Base-by-base conservation (phyloP, 2,113 vertebrate species). In the Psittacula cyanocephala region DNA sequence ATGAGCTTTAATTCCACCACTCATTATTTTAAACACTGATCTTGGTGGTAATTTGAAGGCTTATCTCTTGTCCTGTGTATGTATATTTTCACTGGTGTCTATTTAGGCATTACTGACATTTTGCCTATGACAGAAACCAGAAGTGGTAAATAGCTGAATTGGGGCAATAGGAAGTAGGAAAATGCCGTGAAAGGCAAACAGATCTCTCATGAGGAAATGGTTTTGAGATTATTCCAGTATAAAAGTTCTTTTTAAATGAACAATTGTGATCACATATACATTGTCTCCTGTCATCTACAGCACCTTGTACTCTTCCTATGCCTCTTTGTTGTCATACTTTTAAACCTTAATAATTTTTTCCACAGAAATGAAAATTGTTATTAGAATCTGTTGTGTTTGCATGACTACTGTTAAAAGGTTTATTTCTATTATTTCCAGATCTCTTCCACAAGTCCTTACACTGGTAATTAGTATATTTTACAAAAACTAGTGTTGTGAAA, bases 331-430 rank as follows among this genome's bases (percentile, higher is more conserved):
- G 81, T 89, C 81, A 82, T 78, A 47, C 91, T 92, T 94, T 94
- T 72, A 94, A 96, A 91, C 46, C 70, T 94, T 92, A 95, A 81
- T 97, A 37, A 76, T 95, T 96, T 96, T 88, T 93, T n/a, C 70
- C 80, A 65, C 90, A 95, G 89, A 93, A 95, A 92, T 75, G 17
- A 91, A 89, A 95, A 88, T 94, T 75, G 47, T 95, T 96, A 93
- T 93, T 92, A 96, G 84, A 94, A 95, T 97, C 95, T 97, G 96
- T 96, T 96, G 82, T 95, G 81, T 69, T 78, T 96, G 86, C 67
- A 52, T 96, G 91, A 95, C 96, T 97, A 93, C 84, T 49, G 60
- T 83, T 95, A 88, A 95, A 94, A 81, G 84, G 87, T 88, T 89
- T 87, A 88, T 95, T 97, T 96, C 84, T 89, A n/a, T 88, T 89